phyloP scores from a whole-genome alignment of 2,113 vertebrate genomes.

The Talpa occidentalis region DNA sequence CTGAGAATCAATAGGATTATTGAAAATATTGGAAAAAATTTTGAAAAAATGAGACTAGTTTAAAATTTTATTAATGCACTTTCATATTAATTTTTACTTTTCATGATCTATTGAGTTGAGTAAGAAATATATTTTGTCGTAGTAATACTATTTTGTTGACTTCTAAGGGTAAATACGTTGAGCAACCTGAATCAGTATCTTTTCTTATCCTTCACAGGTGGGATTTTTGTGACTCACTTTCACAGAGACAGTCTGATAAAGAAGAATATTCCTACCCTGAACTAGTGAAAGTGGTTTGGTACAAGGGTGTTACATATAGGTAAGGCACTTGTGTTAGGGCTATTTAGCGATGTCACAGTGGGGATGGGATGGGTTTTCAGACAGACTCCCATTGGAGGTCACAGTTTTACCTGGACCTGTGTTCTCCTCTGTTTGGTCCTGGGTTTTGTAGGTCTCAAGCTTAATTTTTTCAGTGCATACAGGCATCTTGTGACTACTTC shows the following conservation, averaged over 20 bases:
- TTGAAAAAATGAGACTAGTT: conserved; percentile 28
- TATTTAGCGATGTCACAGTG: not conserved
- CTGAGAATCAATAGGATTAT: not conserved
- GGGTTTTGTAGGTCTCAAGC: not conserved
- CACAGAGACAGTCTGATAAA: conserved; percentile 70
- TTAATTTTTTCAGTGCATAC: not conserved
- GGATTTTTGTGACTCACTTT: conserved; percentile 85
- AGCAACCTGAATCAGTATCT: not conserved
- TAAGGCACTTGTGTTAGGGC: conserved; percentile 63
- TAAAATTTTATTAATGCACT: not conserved
- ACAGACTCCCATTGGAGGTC: not conserved
- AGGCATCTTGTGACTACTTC: not conserved
- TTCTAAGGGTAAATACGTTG: conserved; percentile 34
- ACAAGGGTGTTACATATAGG: conserved; percentile 91
- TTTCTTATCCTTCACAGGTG: conserved; percentile 86
- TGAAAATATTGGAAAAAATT: not conserved
- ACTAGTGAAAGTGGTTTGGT: conserved; percentile 91
- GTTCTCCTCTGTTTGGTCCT: not conserved
- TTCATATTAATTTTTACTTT: conserved; percentile 15
- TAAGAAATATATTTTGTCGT: not conserved
- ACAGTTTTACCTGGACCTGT: not conserved
- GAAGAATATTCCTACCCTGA: conserved; percentile 82
- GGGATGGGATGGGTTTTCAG: not conserved
- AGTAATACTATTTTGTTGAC: not conserved
- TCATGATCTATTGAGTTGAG: not conserved